These are phyloP conservation scores for Atherinomorus stipes DNA, from an alignment of 2,113 vertebrate species.

Conservation along the genomic window DNA sequence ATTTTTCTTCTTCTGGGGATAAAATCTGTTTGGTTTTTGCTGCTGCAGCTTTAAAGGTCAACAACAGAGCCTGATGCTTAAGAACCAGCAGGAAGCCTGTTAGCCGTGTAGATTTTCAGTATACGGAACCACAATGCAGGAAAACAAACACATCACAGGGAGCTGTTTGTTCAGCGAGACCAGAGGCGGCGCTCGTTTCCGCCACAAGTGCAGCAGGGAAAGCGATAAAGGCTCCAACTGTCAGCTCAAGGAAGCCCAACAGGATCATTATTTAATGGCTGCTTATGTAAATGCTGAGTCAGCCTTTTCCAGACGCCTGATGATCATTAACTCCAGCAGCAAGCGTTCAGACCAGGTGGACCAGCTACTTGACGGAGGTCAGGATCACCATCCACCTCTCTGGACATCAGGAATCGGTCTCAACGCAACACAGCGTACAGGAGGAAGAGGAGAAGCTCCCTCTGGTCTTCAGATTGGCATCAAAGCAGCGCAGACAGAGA, in stretches of 20 bases:
- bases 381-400: not conserved
- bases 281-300: slow-evolving; percentile 39
- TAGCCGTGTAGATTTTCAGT: too few relatives aligned
- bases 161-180: not conserved
- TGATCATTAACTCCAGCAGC: slow-evolving; percentile 61
- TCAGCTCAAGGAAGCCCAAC: not conserved
- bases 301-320: slow-evolving; percentile 16
- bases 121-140: too few relatives aligned
- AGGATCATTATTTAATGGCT: slow-evolving; percentile 42
- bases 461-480: slow-evolving; percentile 57
- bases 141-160: too few relatives aligned
- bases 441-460: slow-evolving; percentile 22
- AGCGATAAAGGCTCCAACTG: slow-evolving; percentile 6
- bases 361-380: not conserved
- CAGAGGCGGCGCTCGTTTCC: slow-evolving; percentile 7
- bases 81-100: too few relatives aligned
- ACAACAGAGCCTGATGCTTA: too few relatives aligned
- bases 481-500: slow-evolving; percentile 50
- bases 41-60: too few relatives aligned
- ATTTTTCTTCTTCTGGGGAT: too few relatives aligned
- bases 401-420: slow-evolving; percentile 30
- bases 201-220: not conserved
- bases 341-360: not conserved
- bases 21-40: too few relatives aligned
- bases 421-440: slow-evolving; percentile 22